Conservation (phyloP, 1,140 invertebrate genomes). For the Drosophila lacteicornis region DNA sequence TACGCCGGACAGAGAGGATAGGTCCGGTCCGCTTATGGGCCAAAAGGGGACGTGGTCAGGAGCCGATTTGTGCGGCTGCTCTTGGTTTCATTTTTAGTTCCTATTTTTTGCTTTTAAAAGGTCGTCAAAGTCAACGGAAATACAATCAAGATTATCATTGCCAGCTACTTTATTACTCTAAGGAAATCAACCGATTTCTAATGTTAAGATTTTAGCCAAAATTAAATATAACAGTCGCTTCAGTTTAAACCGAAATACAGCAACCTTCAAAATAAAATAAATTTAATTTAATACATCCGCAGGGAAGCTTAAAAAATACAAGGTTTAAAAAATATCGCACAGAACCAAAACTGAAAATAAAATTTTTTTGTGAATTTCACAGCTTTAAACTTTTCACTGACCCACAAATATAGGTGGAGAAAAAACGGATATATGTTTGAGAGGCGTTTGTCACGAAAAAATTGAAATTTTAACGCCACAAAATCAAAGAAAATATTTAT, state of each 20-base stretch:
- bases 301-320: no score
- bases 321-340: not conserved
- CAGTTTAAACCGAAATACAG: no score
- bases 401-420: conserved; percentile 3
- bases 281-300: not conserved
- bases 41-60: conserved; percentile 39
- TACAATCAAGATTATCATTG: conserved; percentile 26
- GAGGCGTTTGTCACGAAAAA: conserved; percentile 28
- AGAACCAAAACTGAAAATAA: not conserved
- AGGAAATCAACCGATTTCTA: not conserved
- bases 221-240: not conserved
- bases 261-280: not conserved
- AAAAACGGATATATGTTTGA: conserved; percentile 1
- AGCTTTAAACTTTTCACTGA: conserved; percentile 4
- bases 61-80: conserved; percentile 53
- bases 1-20: conserved; percentile 52
- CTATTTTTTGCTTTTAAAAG: conserved; percentile 9
- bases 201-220: not conserved
- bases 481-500: conserved; percentile 73
- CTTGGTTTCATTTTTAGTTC: conserved; percentile 28
- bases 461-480: conserved; percentile 59
- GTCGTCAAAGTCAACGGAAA: conserved; percentile 10
- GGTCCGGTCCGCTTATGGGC: conserved; percentile 25
- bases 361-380: not conserved
- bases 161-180: not conserved